These are phyloP conservation scores for Drosophila parabipectinata DNA, from an alignment of 1,140 invertebrate genomes.

Conservation along the genomic window DNA sequence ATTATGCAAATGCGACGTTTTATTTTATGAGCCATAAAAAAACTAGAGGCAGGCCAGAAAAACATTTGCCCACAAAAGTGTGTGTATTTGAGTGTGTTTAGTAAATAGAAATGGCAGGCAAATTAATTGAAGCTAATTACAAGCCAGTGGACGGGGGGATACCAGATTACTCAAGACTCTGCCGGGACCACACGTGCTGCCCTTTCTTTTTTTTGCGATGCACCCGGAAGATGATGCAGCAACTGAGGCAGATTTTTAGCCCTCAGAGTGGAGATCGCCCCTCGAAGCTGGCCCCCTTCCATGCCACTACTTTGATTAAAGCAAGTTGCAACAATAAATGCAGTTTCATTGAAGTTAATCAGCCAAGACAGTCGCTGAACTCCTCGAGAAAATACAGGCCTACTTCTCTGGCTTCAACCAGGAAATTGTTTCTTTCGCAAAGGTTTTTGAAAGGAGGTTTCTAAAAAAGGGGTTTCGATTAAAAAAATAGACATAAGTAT, in stretches of 20 bases:
- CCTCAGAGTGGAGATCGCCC: neutral
- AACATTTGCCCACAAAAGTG: slow-evolving; percentile 7
- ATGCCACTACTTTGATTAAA: slow-evolving; percentile 64
- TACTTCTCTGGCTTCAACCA: neutral
- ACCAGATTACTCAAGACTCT: slow-evolving; percentile 19
- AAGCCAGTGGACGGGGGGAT: slow-evolving; percentile 8
- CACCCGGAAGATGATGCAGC: slow-evolving; percentile 75
- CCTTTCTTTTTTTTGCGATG: slow-evolving; percentile 10
- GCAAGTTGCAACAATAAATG: slow-evolving; percentile 76
- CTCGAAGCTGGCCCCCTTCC: no score
- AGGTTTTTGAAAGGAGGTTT: no score
- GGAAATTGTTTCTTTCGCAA: neutral
- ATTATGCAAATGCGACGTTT: slow-evolving; percentile 74
- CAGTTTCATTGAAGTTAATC: slow-evolving; percentile 82
- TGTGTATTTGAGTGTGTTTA: slow-evolving; percentile 4
- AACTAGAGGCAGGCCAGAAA: slow-evolving; percentile 31
- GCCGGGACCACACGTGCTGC: slow-evolving; percentile 69
- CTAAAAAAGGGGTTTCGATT: no score
- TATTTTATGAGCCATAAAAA: slow-evolving; percentile 72
- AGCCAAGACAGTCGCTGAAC: slow-evolving; percentile 67
- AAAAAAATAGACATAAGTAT: no score
- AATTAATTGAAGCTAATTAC: slow-evolving; percentile 81
- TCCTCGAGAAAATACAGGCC: slow-evolving; percentile 10
- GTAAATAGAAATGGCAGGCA: slow-evolving; percentile 57
- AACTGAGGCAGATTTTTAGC: slow-evolving; percentile 7